These are phyloP conservation scores for Labeo rohita DNA, from an alignment of 2,113 vertebrate species.

Conservation along the genomic window DNA sequence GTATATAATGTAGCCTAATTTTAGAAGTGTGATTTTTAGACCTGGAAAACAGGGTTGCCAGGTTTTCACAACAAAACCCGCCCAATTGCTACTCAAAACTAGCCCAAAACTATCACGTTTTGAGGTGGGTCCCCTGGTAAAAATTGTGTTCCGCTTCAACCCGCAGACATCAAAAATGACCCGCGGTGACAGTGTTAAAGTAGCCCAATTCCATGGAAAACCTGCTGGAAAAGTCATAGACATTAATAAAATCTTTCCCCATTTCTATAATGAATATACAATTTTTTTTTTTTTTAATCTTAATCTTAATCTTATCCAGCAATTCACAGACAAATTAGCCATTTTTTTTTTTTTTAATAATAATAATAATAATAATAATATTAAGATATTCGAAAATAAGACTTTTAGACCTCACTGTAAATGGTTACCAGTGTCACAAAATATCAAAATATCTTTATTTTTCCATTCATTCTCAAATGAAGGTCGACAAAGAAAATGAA, in stretches of 20 bases:
- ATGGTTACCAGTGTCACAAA: not conserved
- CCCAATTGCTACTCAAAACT: too few species aligned
- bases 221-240: not conserved
- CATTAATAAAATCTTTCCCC: not conserved
- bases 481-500: constrained; percentile 25
- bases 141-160: too few species aligned
- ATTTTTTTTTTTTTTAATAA: not conserved
- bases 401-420: not conserved
- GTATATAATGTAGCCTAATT: too few species aligned
- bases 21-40: too few species aligned
- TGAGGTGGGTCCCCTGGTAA: too few species aligned
- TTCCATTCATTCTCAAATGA: not conserved
- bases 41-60: too few species aligned
- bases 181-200: too few species aligned
- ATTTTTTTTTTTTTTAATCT: not conserved
- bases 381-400: not conserved
- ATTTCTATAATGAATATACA: not conserved
- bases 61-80: too few species aligned
- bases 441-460: not conserved
- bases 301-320: not conserved
- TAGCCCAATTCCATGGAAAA: too few species aligned
- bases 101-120: too few species aligned
- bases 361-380: not conserved
- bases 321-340: not conserved
- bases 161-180: too few species aligned